Evolutionary conservation across 2,888 invertebrate species (phyloP).

Genomic region (Clitarchus hookeri): DNA sequence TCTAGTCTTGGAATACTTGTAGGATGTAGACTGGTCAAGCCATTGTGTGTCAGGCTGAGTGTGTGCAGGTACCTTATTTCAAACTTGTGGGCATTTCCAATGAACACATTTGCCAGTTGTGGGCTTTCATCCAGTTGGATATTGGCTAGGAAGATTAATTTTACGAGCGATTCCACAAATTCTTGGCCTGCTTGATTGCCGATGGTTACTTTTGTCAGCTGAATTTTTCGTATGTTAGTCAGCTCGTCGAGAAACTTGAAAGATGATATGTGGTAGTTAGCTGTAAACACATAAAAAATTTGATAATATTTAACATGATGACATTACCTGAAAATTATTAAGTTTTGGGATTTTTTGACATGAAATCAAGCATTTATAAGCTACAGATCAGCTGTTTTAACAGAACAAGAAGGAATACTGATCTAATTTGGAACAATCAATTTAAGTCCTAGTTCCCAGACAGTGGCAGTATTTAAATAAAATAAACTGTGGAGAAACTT

Average conservation of each 20-base stretch:
- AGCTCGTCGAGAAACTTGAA: not conserved
- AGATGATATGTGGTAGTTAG: not conserved
- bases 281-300: not conserved
- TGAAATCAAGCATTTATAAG: no score
- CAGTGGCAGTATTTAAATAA: no score
- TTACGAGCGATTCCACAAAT: not conserved
- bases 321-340: no score
- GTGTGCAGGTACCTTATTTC: constrained; percentile 10
- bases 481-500: no score
- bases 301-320: no score
- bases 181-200: not conserved
- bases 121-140: constrained; percentile 31
- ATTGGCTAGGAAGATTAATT: not conserved
- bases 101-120: constrained; percentile 26
- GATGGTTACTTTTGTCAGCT: not conserved
- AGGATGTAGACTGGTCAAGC: constrained; percentile 27
- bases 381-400: no score
- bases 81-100: constrained; percentile 22
- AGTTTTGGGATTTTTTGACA: no score
- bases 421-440: no score
- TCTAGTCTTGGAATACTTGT: constrained; percentile 26
- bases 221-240: not conserved
- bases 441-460: no score
- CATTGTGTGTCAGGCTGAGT: constrained; percentile 31
- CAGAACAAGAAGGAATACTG: no score